These are phyloP conservation scores for Bombyx mori DNA, from an alignment of 1,140 invertebrate genomes.

Conservation along the genomic window DNA sequence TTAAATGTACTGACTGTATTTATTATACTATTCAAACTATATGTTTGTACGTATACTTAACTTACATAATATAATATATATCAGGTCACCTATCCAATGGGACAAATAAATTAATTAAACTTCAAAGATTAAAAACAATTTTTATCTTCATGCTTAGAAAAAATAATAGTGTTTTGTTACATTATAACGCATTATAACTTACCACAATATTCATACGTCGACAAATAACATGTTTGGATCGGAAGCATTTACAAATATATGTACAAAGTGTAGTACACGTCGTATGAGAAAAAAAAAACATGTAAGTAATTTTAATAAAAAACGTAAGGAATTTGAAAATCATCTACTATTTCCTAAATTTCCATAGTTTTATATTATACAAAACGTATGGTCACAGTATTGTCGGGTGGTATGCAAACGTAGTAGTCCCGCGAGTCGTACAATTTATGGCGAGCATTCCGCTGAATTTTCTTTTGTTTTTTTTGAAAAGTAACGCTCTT, in stretches of 20 bases:
- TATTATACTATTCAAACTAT: too few species aligned
- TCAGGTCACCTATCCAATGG: too few species aligned
- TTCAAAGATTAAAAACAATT: not conserved
- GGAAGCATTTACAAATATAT: not conserved
- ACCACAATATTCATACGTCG: not conserved
- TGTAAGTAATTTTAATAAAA: not conserved
- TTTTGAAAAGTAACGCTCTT: conserved; percentile 16
- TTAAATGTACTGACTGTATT: too few species aligned
- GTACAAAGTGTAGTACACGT: not conserved
- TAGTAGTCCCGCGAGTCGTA: conserved; percentile 49
- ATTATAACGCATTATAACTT: not conserved
- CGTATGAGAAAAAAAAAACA: not conserved
- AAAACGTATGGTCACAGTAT: too few species aligned
- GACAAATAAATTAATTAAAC: too few species aligned
- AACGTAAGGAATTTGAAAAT: not conserved
- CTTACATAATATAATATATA: too few species aligned
- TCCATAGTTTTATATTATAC: too few species aligned
- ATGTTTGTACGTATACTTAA: too few species aligned
- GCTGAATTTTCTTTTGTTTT: conserved; percentile 60
- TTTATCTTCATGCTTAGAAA: not conserved
- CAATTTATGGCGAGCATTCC: conserved; percentile 61
- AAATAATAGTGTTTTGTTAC: not conserved
- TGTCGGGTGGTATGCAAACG: conserved; percentile 46
- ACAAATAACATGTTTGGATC: not conserved
- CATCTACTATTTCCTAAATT: conserved; percentile 23